Evolutionary conservation across 2,113 vertebrate species (phyloP).

Genomic region (Chaetura pelagica): DNA sequence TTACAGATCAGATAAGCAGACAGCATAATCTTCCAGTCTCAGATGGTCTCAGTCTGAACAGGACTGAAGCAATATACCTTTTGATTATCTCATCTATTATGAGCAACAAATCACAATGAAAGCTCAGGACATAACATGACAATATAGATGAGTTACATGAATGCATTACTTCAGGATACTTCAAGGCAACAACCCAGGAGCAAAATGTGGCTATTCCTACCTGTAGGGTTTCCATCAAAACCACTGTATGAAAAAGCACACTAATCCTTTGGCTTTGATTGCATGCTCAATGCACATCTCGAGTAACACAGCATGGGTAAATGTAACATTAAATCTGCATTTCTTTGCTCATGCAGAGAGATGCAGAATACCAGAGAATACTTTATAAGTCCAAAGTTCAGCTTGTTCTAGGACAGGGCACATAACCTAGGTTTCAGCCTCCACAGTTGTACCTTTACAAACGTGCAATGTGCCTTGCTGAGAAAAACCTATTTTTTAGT

Average conservation of each 20-base stretch:
- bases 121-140: not conserved
- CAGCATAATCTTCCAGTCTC: not conserved
- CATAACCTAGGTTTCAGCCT: not conserved
- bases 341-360: not conserved
- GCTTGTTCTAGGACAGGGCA: conserved; percentile 16
- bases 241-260: accelerated
- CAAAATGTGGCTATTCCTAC: not conserved
- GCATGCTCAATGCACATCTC: not conserved
- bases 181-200: not conserved
- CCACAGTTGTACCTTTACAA: not conserved
- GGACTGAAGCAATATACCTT: not conserved
- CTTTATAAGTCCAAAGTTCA: not conserved
- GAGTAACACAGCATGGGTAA: not conserved
- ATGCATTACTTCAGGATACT: not conserved
- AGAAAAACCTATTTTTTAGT: conserved; percentile 33
- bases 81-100: not conserved
- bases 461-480: not conserved
- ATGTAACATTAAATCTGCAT: not conserved
- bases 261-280: not conserved
- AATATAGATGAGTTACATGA: not conserved
- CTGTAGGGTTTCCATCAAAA: not conserved
- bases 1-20: not conserved
- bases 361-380: not conserved
- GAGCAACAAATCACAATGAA: not conserved
- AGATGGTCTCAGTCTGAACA: not conserved